phyloP scores from a whole-genome alignment of 2,113 vertebrate species.

The Spilogale gracilis region DNA sequence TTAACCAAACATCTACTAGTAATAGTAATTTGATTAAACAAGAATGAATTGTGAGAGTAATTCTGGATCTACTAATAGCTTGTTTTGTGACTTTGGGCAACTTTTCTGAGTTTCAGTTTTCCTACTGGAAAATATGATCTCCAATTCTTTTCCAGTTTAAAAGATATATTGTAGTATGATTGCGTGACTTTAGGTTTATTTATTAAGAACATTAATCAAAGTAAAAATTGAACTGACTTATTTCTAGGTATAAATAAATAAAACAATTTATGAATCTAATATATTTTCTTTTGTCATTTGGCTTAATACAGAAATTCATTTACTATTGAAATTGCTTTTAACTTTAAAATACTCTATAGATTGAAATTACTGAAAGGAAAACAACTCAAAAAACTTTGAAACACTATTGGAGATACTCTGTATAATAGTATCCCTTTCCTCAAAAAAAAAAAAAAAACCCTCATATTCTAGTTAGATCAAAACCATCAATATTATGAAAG shows the following conservation, averaged over 20 bases:
- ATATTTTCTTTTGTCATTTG: not conserved
- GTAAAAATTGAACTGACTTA: not conserved
- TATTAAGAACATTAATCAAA: constrained; percentile 34
- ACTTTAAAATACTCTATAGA: not conserved
- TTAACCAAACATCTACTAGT: not conserved
- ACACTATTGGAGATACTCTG: not conserved
- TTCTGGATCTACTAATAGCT: not conserved
- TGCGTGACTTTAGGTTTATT: not conserved
- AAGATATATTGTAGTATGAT: not conserved
- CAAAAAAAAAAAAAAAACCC: not conserved
- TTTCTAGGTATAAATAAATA: not conserved
- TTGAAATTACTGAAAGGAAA: not conserved
- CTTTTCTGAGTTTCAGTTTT: not conserved
- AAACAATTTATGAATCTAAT: not conserved
- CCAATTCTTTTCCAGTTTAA: not conserved
- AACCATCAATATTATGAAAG: not conserved
- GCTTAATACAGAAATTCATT: not conserved
- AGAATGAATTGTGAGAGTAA: not conserved
- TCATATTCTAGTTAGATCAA: not conserved
- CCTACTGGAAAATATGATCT: not conserved
- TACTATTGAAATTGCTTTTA: constrained; percentile 14
- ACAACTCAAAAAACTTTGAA: not conserved
- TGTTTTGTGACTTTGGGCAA: not conserved
- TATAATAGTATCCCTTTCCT: not conserved
- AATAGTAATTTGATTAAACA: constrained; percentile 1